Base-by-base conservation (phyloP, 2,113 vertebrate genomes). In the Podiceps cristatus region DNA sequence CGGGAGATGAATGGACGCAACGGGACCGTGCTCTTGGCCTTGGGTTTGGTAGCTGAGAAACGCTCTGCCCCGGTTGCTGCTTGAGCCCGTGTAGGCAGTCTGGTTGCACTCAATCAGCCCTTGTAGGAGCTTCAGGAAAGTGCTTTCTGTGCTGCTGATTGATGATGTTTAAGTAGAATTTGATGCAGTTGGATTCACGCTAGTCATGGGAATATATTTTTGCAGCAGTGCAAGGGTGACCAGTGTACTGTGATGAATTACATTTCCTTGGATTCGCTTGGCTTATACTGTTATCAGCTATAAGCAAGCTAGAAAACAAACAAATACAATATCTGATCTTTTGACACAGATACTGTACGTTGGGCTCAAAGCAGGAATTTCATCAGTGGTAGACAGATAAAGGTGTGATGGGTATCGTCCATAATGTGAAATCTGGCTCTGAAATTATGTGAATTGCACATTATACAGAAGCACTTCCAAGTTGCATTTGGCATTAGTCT, bases 231-330 rank as follows among this genome's bases (percentile, higher is more conserved):
- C 52, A 20, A 40, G 49, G 75, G 52, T 81, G 81, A 93, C 4
- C 89, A 25, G 91, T 35, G 86, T 53, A 22, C 77, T 89, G 91
- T 49, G 78, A 81, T n/a, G 73, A 67, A 47, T 89, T 75, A 6
- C 56, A 18, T 79, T 89, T 45, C 91, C 89, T 75, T 45, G 95
- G 83, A 62, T 60, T 78, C 18, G 4, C 88, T 96, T 13, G 75
- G 92, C 86, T 88, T 16, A 73, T 19, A 42, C 81, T 87, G 60
- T 80, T 96, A 59, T 71, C 97, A 94, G 82, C 89, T 87, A 42
- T 50, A 42, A 93, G 78, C 67, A 56, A 92, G 88, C 68, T 28
- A 33, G 49, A 60, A 76, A 37, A 78, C 97, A 91, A 88, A 62
- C 64, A 89, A 80, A 94, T 2, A 3, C 56, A 19, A 19, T 45